Evolutionary conservation across 1,140 invertebrate species (phyloP), one percentile per base, ranked within the genome.

Genomic region (Penaeus chinensis): DNA sequence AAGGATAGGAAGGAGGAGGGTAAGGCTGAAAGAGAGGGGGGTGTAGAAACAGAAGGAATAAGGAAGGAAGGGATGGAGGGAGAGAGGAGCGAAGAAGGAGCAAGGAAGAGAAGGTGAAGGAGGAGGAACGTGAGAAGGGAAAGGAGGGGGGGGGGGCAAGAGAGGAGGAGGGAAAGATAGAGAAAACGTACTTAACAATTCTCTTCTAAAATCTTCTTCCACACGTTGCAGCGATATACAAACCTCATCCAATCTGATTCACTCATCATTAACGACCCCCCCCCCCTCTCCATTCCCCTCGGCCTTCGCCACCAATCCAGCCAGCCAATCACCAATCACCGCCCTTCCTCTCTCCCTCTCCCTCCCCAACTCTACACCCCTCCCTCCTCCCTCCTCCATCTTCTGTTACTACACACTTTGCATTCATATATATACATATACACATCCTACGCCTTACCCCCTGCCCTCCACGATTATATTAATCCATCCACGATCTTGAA

Each of bases 391-490:
- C 32, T 19, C 66, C 20, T 71, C 32, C 66, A 24, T 71, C 66
- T 32, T 32, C 66, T 32, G 13, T 66, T 32, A n/a, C 66, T 71
- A n/a, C 32, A n/a, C 66, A n/a, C 66, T 71, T 71, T 71, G 32
- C 32, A 71, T 71, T 24, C 32, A 71, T 71, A 71, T 71, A 71
- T 71, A 71, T 71, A 71, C 32, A 71, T 71, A 71, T 71, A 71
- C 32, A 20, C 32, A 71, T 71, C 54, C 54, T 54, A 11, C 54
- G 16, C 54, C 54, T 54, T 54, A 54, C 54, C 54, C 54, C 54
- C 54, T 54, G 16, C 54, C 54, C 54, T 54, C 54, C 54, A 8
- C 54, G 54, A 54, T 54, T 54, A 54, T 54, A 54, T 54, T 54
- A 54, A 54, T 54, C 54, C 54, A 54, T 54, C 54, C 54, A 54